Evolutionary conservation across 2,797 vertebrate genomes (phyloP).

Genomic region (Lycodopsis pacificus): DNA sequence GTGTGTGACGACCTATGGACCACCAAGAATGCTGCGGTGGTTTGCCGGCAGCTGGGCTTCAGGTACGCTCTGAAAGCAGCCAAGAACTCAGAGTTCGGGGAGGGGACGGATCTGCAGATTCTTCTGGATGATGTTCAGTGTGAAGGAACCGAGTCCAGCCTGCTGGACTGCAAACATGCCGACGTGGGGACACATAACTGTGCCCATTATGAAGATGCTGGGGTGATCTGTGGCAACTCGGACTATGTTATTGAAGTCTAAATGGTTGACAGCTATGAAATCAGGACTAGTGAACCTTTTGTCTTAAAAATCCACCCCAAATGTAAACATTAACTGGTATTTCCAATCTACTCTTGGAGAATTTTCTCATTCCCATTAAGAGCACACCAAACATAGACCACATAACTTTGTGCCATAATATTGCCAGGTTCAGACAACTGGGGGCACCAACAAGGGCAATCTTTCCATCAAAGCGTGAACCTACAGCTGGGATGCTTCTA

Average conservation of each 20-base stretch:
- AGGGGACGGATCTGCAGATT: slow-evolving; percentile 86
- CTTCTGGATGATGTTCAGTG: slow-evolving; percentile 93
- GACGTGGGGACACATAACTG: slow-evolving; percentile 89
- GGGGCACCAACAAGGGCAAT: neutral
- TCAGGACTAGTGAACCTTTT: slow-evolving; percentile 22
- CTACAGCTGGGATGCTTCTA: slow-evolving; percentile 4
- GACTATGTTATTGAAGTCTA: slow-evolving; percentile 38
- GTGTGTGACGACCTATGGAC: slow-evolving; percentile 94
- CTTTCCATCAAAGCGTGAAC: neutral
- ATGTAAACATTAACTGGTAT: neutral
- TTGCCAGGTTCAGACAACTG: neutral
- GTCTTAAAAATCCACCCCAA: neutral
- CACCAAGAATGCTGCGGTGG: slow-evolving; percentile 82
- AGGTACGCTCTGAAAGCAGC: slow-evolving; percentile 81
- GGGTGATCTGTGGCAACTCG: slow-evolving; percentile 87
- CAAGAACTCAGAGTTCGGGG: slow-evolving; percentile 91
- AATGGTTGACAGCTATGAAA: slow-evolving; percentile 16
- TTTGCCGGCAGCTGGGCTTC: slow-evolving; percentile 93
- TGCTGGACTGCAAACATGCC: slow-evolving; percentile 89
- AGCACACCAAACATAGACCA: no score
- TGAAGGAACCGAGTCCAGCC: slow-evolving; percentile 84
- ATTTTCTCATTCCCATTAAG: no score
- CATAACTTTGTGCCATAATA: no score
- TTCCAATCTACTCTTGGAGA: neutral
- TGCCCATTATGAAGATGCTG: slow-evolving; percentile 91